Evolutionary conservation across 2,888 invertebrate species (phyloP), one percentile per base, ranked within the genome.

Genomic region (Ditula angustiorana): DNA sequence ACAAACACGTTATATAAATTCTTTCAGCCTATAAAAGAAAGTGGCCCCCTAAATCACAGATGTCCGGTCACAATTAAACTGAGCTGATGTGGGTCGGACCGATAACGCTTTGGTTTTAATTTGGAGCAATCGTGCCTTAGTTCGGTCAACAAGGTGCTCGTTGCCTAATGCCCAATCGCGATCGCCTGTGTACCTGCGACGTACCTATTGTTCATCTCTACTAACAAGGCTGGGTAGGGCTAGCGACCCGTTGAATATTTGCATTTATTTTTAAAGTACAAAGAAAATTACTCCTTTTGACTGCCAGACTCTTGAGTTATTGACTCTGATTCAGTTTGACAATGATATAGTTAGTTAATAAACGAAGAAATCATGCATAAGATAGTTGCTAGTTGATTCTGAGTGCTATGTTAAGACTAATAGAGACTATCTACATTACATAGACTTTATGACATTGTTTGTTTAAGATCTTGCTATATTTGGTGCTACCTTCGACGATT

Each of bases 21-120:
- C n/a, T 2, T 13, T 23, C 41, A 19, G 24, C 3, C 53, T 41
- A 13, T 37, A 16, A 59, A 64, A 59, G 58, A 64, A 64, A 64
- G 59, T 53, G 35, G 64, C 46, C 44, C 52, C 28, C 53, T 64
- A 64, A 61, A 64, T 64, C 52, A 47, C 41, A 21, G 59, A 46
- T 53, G 59, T 44, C 50, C 61, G 49, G 61, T 61, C 50, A 64
- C 52, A 64, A 52, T 58, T 59, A 59, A 23, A 33, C 19, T 44
- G 47, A 63, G 35, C 62, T 66, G 79, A 85, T 79, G 79, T 83
- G 71, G 79, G 82, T 75, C 79, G 74, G 68, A 68, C 74, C 74
- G 74, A 83, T 82, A 79, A 76, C 75, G 73, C 74, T 74, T 81
- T 77, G 77, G 81, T 82, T 85, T 83, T 81, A 83, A 87, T 86